A percentile compares a stretch with the other conserved stretches of the same genome.
Evolutionary conservation across 2,888 invertebrate species (phyloP).

Genomic region (Seira sanloemensis): DNA sequence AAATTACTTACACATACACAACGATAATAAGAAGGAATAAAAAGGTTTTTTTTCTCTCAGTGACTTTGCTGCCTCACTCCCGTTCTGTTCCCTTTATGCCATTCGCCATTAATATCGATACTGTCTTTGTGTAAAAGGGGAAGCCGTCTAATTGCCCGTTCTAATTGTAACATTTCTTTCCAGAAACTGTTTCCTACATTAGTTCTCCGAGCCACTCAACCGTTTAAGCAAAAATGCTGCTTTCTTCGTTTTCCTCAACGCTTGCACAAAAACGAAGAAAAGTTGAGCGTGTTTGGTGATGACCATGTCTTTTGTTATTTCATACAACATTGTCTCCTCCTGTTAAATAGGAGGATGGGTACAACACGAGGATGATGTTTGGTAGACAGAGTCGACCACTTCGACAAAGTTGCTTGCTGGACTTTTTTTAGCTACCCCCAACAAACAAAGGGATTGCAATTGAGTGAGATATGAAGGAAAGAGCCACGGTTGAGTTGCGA

Average conservation of each 20-base stretch:
- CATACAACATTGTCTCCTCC: background rate
- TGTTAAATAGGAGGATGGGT: background rate
- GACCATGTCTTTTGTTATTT: background rate
- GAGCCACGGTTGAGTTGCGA: background rate
- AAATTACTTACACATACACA: constrained; percentile 53
- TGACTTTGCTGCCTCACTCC: too few species aligned
- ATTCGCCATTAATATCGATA: constrained; percentile 5
- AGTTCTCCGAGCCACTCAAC: constrained; percentile 24
- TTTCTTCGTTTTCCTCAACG: background rate
- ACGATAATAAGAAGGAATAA: constrained; percentile 1
- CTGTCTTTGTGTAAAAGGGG: constrained; percentile 17
- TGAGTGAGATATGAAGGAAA: constrained; percentile 37
- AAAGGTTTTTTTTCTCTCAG: constrained; percentile 38
- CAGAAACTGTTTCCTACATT: constrained; percentile 44
- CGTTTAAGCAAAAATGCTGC: constrained; percentile 40
- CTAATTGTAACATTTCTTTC: constrained; percentile 55
- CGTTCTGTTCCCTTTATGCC: background rate
- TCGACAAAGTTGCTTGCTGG: constrained; percentile 13
- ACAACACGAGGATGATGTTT: background rate
- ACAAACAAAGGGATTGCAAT: constrained; percentile 36
- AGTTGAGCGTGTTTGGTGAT: background rate
- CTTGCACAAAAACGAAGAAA: too few species aligned
- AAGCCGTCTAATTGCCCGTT: constrained; percentile 55
- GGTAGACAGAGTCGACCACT: background rate
- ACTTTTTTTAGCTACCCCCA: constrained; percentile 23